These are phyloP conservation scores for Cybosia mesomella DNA, from an alignment of 2,888 invertebrate genomes.

Conservation along the genomic window DNA sequence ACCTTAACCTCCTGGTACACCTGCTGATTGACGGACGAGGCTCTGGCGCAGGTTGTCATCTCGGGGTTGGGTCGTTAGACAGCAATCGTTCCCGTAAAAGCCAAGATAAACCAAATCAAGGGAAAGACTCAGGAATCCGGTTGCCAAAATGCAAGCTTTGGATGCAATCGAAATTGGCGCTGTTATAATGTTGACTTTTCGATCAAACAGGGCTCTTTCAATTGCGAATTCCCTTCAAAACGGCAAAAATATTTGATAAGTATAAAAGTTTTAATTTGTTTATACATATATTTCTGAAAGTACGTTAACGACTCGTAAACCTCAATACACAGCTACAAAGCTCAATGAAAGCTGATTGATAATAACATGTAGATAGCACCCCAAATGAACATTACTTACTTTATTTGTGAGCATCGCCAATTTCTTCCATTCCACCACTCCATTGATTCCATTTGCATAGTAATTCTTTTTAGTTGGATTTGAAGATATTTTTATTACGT, in stretches of 20 bases:
- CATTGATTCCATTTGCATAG: constrained; percentile 7
- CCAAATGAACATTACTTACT: constrained; percentile 24
- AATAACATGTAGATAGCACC: constrained; percentile 65
- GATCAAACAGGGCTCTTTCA: too few relatives aligned
- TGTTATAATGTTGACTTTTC: too few relatives aligned
- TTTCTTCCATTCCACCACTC: too few relatives aligned
- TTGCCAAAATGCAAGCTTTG: too few relatives aligned
- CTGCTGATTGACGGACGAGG: too few relatives aligned
- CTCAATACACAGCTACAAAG: constrained; percentile 3
- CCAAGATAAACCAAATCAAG: too few relatives aligned
- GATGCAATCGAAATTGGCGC: too few relatives aligned
- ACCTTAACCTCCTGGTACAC: too few relatives aligned
- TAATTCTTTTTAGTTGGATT: not conserved
- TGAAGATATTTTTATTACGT: not conserved
- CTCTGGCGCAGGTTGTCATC: too few relatives aligned
- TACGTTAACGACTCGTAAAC: constrained; percentile 1
- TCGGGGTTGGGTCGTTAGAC: too few relatives aligned
- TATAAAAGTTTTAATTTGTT: not conserved
- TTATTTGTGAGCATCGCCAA: constrained; percentile 22
- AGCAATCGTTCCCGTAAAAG: too few relatives aligned
- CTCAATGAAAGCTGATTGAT: constrained; percentile 65
- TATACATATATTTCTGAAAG: not conserved
- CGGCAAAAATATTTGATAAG: not conserved
- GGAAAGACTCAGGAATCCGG: too few relatives aligned
- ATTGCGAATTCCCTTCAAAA: not conserved